A percentile compares a stretch with the other conserved stretches of the same genome.
Conservation (phyloP, 1,140 invertebrate species). For the Camponotus floridanus region DNA sequence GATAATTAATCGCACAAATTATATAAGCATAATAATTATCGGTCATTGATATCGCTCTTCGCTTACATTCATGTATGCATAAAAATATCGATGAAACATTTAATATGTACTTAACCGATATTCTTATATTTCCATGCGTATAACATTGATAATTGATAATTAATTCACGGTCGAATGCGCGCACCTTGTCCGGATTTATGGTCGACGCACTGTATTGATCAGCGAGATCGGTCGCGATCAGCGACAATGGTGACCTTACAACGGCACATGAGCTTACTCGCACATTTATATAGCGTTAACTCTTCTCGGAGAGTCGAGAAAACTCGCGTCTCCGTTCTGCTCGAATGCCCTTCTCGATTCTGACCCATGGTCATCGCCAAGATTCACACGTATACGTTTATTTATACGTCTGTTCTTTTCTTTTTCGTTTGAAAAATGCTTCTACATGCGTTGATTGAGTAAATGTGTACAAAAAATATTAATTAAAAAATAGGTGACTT, state of each 20-base stretch:
- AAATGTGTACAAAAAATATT: neutral
- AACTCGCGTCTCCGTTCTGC: neutral
- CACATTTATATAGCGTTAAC: conserved; percentile 31
- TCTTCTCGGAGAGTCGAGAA: neutral
- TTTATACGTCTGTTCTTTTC: too few species aligned
- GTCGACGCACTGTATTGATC: conserved; percentile 8
- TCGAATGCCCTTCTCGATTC: neutral
- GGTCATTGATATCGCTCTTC: conserved; percentile 20
- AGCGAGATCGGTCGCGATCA: conserved; percentile 16
- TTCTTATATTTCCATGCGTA: neutral
- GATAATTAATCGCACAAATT: neutral
- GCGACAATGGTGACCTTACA: conserved; percentile 48
- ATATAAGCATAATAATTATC: conserved; percentile 8
- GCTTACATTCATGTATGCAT: neutral
- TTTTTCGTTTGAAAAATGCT: too few species aligned
- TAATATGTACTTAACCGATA: neutral
- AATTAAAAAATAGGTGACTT: neutral
- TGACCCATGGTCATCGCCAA: neutral
- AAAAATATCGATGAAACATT: too few species aligned
- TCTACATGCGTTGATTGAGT: neutral
- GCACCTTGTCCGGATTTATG: conserved; percentile 61
- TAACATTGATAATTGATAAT: conserved; percentile 39
- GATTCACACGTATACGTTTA: neutral
- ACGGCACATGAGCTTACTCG: conserved; percentile 27
- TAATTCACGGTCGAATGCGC: conserved; percentile 64